phyloP scores from a whole-genome alignment of 2,113 vertebrate genomes.

The Eudorcas thomsonii region DNA sequence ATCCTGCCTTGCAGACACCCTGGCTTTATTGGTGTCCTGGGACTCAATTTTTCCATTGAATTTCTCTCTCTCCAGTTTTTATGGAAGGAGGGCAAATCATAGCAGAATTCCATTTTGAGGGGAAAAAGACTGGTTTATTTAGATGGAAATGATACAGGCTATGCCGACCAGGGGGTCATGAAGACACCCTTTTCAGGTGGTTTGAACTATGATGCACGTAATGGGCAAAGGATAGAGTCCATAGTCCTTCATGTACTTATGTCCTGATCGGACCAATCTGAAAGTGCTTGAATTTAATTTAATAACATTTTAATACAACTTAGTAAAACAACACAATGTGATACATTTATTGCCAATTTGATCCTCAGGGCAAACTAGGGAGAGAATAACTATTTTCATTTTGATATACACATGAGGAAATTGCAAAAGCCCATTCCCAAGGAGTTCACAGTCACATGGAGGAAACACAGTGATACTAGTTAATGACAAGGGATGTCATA shows the following conservation, averaged over 20 bases:
- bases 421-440: not conserved
- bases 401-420: not conserved
- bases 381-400: not conserved
- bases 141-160: not conserved
- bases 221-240: not conserved
- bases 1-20: not conserved
- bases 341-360: not conserved
- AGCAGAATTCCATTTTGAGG: not conserved
- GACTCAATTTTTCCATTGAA: not conserved
- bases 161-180: not conserved
- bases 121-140: not conserved
- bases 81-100: not conserved
- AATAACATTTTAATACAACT: not conserved
- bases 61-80: not conserved
- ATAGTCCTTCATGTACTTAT: not conserved
- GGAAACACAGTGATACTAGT: not conserved
- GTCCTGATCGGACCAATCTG: not conserved
- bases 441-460: not conserved
- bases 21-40: rapidly evolving
- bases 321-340: not conserved
- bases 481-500: not conserved
- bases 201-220: not conserved
- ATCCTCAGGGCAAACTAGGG: not conserved
- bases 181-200: not conserved
- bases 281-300: not conserved